Evolutionary conservation across 2,888 invertebrate genomes (phyloP).

Genomic region (Yponomeuta malinellus): DNA sequence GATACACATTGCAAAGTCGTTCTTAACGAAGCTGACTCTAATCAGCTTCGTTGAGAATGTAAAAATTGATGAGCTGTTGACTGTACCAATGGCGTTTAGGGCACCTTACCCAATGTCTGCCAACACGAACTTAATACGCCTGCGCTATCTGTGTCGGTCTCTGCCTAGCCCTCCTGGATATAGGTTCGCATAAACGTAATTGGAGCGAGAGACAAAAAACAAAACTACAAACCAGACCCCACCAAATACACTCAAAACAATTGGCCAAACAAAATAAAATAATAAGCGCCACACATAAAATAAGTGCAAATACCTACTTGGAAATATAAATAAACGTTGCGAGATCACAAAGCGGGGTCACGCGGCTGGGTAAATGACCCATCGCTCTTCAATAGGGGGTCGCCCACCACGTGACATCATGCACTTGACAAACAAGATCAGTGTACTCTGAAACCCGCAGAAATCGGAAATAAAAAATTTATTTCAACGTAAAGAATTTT

Average conservation of each 20-base stretch:
- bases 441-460: neutral
- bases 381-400: slow-evolving; percentile 48
- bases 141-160: too few relatives aligned
- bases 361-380: slow-evolving; percentile 43
- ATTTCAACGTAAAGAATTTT: too few relatives aligned
- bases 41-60: too few relatives aligned
- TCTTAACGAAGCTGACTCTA: too few relatives aligned
- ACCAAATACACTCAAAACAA: neutral
- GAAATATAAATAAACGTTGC: slow-evolving; percentile 8
- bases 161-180: too few relatives aligned
- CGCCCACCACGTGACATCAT: neutral
- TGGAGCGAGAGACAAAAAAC: too few relatives aligned
- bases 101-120: too few relatives aligned
- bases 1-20: too few relatives aligned
- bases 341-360: slow-evolving; percentile 7
- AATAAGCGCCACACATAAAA: neutral
- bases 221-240: neutral
- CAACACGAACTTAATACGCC: too few relatives aligned
- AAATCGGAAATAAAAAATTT: neutral
- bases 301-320: neutral
- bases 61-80: too few relatives aligned
- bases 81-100: too few relatives aligned
- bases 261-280: neutral
- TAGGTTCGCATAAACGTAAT: too few relatives aligned
- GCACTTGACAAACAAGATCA: neutral